These are phyloP conservation scores for Pangasius larnaudii DNA, from an alignment of 2,797 vertebrate genomes.

Conservation along the genomic window DNA sequence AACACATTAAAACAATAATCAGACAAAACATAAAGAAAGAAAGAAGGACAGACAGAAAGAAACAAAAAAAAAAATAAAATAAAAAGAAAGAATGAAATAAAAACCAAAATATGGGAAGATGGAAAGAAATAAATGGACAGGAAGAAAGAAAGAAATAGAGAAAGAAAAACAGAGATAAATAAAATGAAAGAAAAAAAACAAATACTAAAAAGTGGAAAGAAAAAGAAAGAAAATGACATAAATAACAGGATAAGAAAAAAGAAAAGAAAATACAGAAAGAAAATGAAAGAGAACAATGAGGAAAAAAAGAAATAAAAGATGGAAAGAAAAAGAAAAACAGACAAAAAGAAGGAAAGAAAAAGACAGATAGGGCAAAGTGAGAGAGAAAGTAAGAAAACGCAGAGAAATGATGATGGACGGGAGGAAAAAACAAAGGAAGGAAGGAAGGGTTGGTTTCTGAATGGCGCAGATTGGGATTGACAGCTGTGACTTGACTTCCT, in stretches of 20 bases:
- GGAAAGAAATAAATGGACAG: background rate
- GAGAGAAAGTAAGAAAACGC: background rate
- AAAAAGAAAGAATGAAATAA: background rate
- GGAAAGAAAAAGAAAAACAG: background rate
- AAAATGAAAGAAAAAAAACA: background rate
- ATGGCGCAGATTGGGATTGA: background rate
- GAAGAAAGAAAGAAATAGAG: background rate
- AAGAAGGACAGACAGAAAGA: background rate
- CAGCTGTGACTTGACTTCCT: background rate
- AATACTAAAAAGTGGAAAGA: background rate
- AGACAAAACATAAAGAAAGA: background rate
- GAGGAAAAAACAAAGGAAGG: background rate
- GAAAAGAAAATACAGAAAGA: background rate
- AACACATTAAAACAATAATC: background rate
- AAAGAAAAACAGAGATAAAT: background rate
- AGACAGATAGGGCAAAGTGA: background rate
- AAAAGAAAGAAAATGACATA: background rate
- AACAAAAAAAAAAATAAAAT: background rate
- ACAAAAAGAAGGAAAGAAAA: too few relatives aligned
- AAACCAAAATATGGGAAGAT: background rate
- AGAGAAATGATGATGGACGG: background rate
- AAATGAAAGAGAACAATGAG: background rate
- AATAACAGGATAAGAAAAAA: background rate
- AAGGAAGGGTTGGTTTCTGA: background rate
- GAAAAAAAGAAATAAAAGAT: too few relatives aligned